Evolutionary conservation across 2,797 vertebrate genomes (phyloP).

Genomic region (Poeciliopsis infans): DNA sequence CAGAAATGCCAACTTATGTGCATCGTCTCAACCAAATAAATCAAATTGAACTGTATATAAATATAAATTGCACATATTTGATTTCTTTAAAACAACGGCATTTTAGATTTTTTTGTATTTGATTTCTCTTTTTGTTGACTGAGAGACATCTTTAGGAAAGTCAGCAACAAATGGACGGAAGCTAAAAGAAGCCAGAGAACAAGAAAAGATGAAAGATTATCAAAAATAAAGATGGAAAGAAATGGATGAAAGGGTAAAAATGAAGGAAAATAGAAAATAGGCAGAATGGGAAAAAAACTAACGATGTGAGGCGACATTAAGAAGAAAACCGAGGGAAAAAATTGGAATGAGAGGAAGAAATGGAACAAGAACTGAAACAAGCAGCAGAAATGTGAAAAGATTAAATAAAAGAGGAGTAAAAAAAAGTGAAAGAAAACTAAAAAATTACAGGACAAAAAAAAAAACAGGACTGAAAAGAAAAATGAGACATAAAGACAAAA

Average conservation of each 20-base stretch:
- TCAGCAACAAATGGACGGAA: background rate
- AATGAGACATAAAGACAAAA: background rate
- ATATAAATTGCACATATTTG: background rate
- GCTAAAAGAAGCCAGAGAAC: background rate
- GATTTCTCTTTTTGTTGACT: background rate
- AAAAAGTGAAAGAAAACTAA: background rate
- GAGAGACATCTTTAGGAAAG: background rate
- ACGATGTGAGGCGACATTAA: too few relatives aligned
- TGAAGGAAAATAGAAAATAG: fast-evolving
- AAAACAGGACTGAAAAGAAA: background rate
- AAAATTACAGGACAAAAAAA: background rate
- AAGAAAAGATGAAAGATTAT: background rate
- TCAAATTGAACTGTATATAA: background rate
- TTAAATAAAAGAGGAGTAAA: background rate
- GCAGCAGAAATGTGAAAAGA: background rate
- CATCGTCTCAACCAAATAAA: too few relatives aligned
- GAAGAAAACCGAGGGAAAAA: background rate
- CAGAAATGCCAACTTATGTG: too few relatives aligned
- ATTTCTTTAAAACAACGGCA: background rate
- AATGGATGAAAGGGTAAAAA: background rate
- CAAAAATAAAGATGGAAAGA: background rate
- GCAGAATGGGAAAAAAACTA: background rate
- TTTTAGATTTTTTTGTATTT: too few relatives aligned
- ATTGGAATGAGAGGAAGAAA: background rate
- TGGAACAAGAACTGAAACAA: background rate